Base-by-base conservation (phyloP, 2,888 invertebrate genomes). In the Heliconius hortense region DNA sequence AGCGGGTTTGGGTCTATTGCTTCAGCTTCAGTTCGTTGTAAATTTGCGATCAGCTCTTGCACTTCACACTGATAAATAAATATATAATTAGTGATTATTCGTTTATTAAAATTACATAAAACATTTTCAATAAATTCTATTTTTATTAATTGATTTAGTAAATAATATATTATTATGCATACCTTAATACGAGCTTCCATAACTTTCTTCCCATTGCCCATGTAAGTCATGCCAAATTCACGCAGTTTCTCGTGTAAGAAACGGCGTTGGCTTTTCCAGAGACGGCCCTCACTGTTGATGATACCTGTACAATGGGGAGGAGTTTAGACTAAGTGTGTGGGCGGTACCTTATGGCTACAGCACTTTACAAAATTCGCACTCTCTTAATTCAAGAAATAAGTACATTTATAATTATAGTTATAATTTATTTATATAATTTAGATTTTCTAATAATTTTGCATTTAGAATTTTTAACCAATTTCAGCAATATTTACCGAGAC, bases 211-310 rank as follows among this genome's bases (percentile, higher is more conserved):
- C 97, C 96, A 80, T 95, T 95, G 72, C 97, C 97, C 91, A 97
- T 95, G 88, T 97, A 97, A 76, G 97, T 97, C 96, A 98, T 97
- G 73, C 98, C 98, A 84, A 98, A 97, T 82, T 96, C 96, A 28
- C 98, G 95, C 2, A 98, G 94, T 82, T 97, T 97, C 82, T 97
- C 97, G 87, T 98, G 98, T 72, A 98, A 94, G 91, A 98, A 98
- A 80, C 96, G 95, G 77, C 98, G 95, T 88, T 98, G 98, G 84
- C 96, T 97, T 89, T 97, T 98, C 98, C 98, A 98, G 83, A 98
- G 93, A 81, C 96, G 96, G 78, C 98, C 98, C 81, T 97, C 97
- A 83, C 97, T 97, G 90, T 98, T 98, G 86, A 98, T 96, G 82
- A 98, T 96, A 82, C 98, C 98, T 98, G 94, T 71, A 90, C 86